These are phyloP conservation scores for Erebia ligea DNA, from an alignment of 2,888 invertebrate genomes.

Conservation along the genomic window DNA sequence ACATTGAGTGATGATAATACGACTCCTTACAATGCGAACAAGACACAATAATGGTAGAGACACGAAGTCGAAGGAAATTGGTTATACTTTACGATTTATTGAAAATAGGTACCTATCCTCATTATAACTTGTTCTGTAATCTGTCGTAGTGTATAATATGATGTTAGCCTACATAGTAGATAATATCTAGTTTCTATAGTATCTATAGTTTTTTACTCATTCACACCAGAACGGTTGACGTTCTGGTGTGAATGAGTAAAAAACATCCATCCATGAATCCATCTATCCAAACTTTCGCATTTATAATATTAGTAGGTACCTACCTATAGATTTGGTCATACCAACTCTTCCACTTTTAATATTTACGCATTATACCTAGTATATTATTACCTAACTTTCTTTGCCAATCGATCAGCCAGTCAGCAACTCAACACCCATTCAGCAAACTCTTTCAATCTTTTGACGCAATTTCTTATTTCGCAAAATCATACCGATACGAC, in stretches of 20 bases:
- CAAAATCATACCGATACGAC: conserved; percentile 34
- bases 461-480: conserved; percentile 21
- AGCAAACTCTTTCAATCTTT: conserved; percentile 5
- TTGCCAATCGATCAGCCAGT: conserved; percentile 1
- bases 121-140: neutral
- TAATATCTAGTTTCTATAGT: no score
- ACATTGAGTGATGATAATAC: conserved; percentile 7
- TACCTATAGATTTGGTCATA: no score
- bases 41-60: neutral
- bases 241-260: no score
- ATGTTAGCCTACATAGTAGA: no score
- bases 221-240: no score
- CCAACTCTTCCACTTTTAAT: no score
- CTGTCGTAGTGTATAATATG: neutral
- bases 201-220: no score
- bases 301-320: no score
- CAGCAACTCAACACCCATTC: conserved; percentile 1
- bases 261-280: no score
- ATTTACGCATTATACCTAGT: neutral
- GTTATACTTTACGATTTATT: conserved; percentile 1
- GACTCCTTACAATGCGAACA: conserved; percentile 7
- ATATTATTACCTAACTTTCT: conserved; percentile 3
- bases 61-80: neutral
- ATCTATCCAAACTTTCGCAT: no score
- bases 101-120: no score